Conservation (phyloP, 2,113 vertebrate species). For the Thunnus thynnus region DNA sequence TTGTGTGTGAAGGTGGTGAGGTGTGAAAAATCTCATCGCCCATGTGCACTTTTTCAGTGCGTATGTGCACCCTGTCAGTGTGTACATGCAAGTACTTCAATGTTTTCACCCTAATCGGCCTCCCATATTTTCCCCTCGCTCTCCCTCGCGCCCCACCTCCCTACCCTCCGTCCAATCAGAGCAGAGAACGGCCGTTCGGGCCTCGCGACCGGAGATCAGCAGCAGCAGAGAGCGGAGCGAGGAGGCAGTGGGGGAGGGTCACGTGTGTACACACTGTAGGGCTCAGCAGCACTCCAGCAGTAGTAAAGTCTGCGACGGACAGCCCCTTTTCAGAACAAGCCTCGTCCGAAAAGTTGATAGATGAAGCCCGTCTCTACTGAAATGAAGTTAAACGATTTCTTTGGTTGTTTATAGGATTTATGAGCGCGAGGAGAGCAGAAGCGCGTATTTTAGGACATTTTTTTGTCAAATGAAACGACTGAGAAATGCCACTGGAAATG, state of each 20-base stretch:
- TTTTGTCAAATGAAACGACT: conserved; percentile 56
- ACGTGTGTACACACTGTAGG: conserved; percentile 86
- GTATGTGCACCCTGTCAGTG: not conserved
- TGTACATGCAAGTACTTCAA: not conserved
- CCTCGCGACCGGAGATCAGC: conserved; percentile 50
- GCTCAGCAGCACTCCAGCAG: conserved; percentile 73
- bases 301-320: conserved; percentile 80
- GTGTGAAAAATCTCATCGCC: no score
- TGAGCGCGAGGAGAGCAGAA: not conserved
- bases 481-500: conserved; percentile 82
- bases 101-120: no score
- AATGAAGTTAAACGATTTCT: conserved; percentile 4
- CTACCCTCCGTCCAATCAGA: conserved; percentile 73
- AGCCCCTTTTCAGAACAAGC: conserved; percentile 75
- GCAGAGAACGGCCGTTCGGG: conserved; percentile 48
- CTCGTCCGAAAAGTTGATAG: conserved; percentile 69
- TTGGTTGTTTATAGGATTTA: not conserved
- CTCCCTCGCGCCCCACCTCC: conserved; percentile 52
- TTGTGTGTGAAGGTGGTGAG: no score
- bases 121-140: not conserved
- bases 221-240: conserved; percentile 15
- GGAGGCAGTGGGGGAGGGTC: conserved; percentile 83
- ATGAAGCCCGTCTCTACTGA: conserved; percentile 31
- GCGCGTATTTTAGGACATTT: conserved; percentile 9
- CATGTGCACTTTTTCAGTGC: no score